Percentiles rank a stretch among this genome's conserved stretches.
phyloP scores from a whole-genome alignment of 2,888 invertebrate species.

The Apamea epomidion region DNA sequence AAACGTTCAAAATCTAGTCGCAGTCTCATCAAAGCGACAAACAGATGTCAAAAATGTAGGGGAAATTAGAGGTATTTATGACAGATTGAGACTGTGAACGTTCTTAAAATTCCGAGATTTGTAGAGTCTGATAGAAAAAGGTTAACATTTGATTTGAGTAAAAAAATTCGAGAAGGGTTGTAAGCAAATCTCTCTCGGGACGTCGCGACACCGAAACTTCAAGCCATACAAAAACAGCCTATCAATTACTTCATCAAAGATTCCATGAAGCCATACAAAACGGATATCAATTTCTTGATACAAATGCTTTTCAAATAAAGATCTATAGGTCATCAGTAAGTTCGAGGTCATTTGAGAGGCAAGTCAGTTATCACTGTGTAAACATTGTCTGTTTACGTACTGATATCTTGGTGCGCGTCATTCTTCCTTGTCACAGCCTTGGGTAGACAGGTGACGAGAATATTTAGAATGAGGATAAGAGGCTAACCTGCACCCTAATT shows the following conservation, averaged over 20 bases:
- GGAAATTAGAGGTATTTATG: not conserved
- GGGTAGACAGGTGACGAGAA: conserved; percentile 24
- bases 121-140: not conserved
- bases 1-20: no score
- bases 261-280: conserved; percentile 31
- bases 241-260: conserved; percentile 41
- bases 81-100: no score
- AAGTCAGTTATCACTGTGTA: conserved; percentile 43
- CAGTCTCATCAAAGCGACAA: not conserved
- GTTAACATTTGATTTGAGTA: not conserved
- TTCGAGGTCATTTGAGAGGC: conserved; percentile 61
- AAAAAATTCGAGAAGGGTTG: conserved; percentile 12
- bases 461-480: conserved; percentile 6
- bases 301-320: conserved; percentile 42
- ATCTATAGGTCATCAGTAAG: conserved; percentile 43
- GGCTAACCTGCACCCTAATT: no score
- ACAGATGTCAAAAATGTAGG: not conserved
- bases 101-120: not conserved
- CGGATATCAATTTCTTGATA: conserved; percentile 37
- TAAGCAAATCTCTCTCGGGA: not conserved
- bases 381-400: conserved; percentile 52
- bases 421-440: conserved; percentile 32
- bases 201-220: not conserved
- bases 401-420: conserved; percentile 35
- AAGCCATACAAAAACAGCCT: conserved; percentile 41